Evolutionary conservation across 2,888 invertebrate species (phyloP).

Genomic region (Blastobasis adustella): DNA sequence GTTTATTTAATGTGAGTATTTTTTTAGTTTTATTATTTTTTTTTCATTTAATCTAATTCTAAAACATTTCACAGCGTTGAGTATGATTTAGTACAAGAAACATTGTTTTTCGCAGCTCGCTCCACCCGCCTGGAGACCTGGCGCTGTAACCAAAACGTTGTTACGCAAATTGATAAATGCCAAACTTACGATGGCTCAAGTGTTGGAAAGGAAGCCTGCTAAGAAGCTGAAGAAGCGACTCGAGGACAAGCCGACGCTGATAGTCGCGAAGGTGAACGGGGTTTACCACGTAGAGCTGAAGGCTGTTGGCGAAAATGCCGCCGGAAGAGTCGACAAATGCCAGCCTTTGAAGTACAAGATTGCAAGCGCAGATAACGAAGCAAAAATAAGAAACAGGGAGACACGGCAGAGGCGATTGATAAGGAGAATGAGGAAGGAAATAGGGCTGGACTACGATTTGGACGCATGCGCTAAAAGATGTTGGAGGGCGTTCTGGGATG

Average conservation of each 20-base stretch:
- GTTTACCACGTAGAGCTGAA: slow-evolving; percentile 54
- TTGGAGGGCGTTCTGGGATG: too few relatives aligned
- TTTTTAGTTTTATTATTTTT: too few relatives aligned
- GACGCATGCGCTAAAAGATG: too few relatives aligned
- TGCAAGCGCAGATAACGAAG: slow-evolving; percentile 35
- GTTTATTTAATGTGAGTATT: too few relatives aligned
- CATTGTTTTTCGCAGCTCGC: too few relatives aligned
- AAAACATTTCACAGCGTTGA: too few relatives aligned
- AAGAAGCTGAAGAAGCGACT: slow-evolving; percentile 37
- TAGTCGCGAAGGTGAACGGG: slow-evolving; percentile 45
- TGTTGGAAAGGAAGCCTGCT: slow-evolving; percentile 19
- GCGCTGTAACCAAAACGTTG: slow-evolving; percentile 52
- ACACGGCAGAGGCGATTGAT: slow-evolving; percentile 27
- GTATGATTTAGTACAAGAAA: too few relatives aligned
- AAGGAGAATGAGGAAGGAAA: too few relatives aligned
- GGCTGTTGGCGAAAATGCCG: slow-evolving; percentile 21
- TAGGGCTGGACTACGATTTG: too few relatives aligned
- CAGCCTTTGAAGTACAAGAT: slow-evolving; percentile 49
- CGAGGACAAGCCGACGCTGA: slow-evolving; percentile 45
- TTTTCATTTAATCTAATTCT: too few relatives aligned
- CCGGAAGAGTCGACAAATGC: slow-evolving; percentile 21
- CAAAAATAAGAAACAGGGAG: slow-evolving; percentile 31
- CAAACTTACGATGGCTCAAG: slow-evolving; percentile 24
- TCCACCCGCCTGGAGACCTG: slow-evolving; percentile 51
- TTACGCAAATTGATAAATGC: slow-evolving; percentile 42